These are phyloP conservation scores for Hormaphis cornu DNA, from an alignment of 1,140 invertebrate genomes.

Conservation along the genomic window DNA sequence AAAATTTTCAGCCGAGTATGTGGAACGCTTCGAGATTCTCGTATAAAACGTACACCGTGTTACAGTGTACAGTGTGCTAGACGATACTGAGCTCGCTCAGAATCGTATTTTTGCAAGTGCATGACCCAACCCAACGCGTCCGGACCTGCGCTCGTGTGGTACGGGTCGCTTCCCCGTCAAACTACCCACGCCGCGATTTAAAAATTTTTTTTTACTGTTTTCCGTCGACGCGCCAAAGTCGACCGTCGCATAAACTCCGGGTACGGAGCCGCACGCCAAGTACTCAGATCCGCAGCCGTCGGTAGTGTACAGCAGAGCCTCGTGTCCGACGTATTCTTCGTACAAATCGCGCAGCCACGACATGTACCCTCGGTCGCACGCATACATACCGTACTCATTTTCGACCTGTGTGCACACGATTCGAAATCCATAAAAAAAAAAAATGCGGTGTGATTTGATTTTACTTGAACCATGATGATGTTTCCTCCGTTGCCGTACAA, in stretches of 20 bases:
- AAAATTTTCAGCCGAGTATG: background rate
- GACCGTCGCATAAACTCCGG: slow-evolving; percentile 58
- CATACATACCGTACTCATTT: slow-evolving; percentile 85
- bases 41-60: too few relatives aligned
- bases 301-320: slow-evolving; percentile 73
- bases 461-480: slow-evolving; percentile 70
- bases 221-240: slow-evolving; percentile 55
- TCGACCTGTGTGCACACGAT: too few relatives aligned
- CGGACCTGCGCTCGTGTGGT: too few relatives aligned
- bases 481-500: slow-evolving; percentile 68
- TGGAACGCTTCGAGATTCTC: too few relatives aligned
- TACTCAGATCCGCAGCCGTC: slow-evolving; percentile 50
- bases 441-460: background rate
- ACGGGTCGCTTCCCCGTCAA: too few relatives aligned
- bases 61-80: too few relatives aligned
- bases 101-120: too few relatives aligned
- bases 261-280: slow-evolving; percentile 56
- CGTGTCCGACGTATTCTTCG: slow-evolving; percentile 49
- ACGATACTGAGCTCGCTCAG: too few relatives aligned
- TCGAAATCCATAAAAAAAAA: too few relatives aligned
- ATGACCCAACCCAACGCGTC: too few relatives aligned
- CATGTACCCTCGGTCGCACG: slow-evolving; percentile 62
- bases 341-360: slow-evolving; percentile 55
- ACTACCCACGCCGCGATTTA: too few relatives aligned
- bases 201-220: too few relatives aligned